Conservation (phyloP, 2,888 invertebrate genomes). For the Ceriagrion tenellum region DNA sequence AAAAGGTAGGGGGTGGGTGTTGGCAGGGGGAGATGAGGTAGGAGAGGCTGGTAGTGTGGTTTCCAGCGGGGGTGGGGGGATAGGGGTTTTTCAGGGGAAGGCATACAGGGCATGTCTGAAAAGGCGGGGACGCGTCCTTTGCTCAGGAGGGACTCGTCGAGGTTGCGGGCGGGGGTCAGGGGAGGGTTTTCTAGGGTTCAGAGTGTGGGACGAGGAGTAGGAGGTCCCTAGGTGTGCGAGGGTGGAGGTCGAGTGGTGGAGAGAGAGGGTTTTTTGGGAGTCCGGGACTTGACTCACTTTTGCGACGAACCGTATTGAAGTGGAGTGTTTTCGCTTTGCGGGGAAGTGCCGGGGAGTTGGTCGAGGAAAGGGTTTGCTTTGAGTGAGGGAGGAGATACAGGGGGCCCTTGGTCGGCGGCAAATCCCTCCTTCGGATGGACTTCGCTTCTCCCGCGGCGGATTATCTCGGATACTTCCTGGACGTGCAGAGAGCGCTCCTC, state of each 20-base stretch:
- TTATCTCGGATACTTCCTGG: constrained; percentile 68
- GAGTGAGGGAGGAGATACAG: background rate
- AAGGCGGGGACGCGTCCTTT: background rate
- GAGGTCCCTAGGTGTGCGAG: background rate
- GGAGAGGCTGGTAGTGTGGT: constrained; percentile 39
- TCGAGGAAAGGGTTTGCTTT: background rate
- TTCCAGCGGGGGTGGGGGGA: background rate
- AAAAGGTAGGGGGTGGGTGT: background rate
- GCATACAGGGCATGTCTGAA: background rate
- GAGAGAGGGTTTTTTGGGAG: background rate
- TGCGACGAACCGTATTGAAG: background rate
- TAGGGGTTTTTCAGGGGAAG: background rate
- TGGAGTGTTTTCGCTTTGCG: background rate
- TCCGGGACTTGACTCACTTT: background rate
- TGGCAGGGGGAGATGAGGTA: background rate
- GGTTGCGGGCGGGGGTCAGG: too few species aligned
- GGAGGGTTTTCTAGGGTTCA: background rate
- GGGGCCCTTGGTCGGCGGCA: background rate
- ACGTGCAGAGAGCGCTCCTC: constrained; percentile 69
- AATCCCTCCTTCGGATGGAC: background rate
- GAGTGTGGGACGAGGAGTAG: background rate
- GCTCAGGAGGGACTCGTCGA: background rate
- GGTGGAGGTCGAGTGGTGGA: constrained; percentile 36
- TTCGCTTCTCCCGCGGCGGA: constrained; percentile 25
- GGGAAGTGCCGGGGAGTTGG: background rate